Percentiles rank a stretch among this genome's conserved stretches.
phyloP scores from a whole-genome alignment of 2,888 invertebrate species.

The Thecophora atra region DNA sequence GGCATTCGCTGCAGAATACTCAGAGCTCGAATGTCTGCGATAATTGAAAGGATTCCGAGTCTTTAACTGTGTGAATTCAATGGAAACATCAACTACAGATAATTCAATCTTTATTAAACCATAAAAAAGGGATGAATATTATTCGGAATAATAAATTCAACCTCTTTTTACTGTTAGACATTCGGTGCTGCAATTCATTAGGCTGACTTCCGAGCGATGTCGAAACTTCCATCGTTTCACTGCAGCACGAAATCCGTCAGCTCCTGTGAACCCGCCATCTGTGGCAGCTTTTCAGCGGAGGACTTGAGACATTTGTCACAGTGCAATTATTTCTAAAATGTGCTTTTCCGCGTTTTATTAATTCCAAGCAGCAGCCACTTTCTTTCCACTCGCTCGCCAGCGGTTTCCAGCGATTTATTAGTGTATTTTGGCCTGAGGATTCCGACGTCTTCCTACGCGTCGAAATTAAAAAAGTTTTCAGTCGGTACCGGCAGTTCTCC shows the following conservation, averaged over 20 bases:
- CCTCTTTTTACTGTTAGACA: no score
- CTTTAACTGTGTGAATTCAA: no score
- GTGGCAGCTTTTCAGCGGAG: not conserved
- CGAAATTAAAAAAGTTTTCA: conserved; percentile 35
- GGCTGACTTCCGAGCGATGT: no score
- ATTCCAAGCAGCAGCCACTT: conserved; percentile 8
- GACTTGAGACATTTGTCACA: conserved; percentile 26
- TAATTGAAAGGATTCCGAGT: no score
- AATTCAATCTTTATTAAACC: no score
- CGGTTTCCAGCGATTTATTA: conserved; percentile 5
- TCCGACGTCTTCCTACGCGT: conserved; percentile 8
- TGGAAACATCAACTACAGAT: no score
- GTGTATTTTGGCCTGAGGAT: conserved; percentile 1
- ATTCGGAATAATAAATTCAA: no score
- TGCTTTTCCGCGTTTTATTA: conserved; percentile 19
- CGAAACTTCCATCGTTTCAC: no score
- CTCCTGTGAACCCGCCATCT: not conserved
- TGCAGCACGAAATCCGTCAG: no score
- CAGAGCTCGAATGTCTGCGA: no score
- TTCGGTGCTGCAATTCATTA: no score
- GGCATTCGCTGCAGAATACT: not conserved
- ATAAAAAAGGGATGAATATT: no score
- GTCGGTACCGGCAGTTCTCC: not conserved
- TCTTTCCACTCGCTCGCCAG: not conserved
- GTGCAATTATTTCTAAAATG: conserved; percentile 24